A percentile compares a stretch with the other conserved stretches of the same genome.
Evolutionary conservation across 2,888 invertebrate genomes (phyloP).

Genomic region (Rhorus exstirpatorius): DNA sequence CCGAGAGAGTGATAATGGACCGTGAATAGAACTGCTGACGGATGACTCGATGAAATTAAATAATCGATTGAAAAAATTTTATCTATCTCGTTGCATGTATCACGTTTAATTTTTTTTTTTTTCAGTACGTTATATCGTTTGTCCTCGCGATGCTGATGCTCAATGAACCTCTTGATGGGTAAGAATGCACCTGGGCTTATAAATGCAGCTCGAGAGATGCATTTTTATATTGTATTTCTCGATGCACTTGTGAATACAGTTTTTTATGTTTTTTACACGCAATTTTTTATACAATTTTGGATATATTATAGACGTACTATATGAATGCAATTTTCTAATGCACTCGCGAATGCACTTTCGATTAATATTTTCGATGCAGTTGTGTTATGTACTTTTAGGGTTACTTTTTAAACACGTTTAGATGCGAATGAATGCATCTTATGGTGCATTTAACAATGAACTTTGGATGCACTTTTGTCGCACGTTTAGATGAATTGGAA

Average conservation of each 20-base stretch:
- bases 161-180: conserved; percentile 61
- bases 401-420: too few relatives aligned
- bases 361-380: background rate
- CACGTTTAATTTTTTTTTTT: conserved; percentile 27
- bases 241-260: background rate
- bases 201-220: background rate
- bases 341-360: background rate
- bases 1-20: background rate
- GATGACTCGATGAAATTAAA: background rate
- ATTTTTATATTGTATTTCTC: background rate
- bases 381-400: too few relatives aligned
- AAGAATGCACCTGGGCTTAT: conserved; percentile 24
- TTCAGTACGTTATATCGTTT: conserved; percentile 64
- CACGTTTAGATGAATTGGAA: background rate
- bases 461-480: background rate
- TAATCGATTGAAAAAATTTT: background rate
- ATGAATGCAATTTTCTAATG: too few relatives aligned
- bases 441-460: background rate
- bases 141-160: conserved; percentile 60
- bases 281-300: background rate
- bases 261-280: too few relatives aligned
- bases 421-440: too few relatives aligned
- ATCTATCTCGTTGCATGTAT: background rate
- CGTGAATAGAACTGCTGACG: background rate
- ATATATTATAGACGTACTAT: background rate